Evolutionary conservation across 2,888 invertebrate genomes (phyloP), one percentile per base, ranked within the genome.

Genomic region (Volucella inflata): DNA sequence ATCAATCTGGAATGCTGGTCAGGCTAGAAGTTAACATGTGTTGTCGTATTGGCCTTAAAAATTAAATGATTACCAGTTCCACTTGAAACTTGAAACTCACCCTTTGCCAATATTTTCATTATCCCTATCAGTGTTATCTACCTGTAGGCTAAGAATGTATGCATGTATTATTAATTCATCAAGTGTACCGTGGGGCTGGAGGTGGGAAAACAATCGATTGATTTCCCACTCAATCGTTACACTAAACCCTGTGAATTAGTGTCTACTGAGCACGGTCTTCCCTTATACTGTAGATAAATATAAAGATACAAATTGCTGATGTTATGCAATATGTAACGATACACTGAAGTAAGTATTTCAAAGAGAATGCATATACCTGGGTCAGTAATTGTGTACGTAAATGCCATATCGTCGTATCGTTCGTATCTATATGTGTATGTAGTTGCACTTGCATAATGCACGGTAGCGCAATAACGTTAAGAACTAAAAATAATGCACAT

Each of bases 391-490:
- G 65, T 74, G 75, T 64, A 70, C 38, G 1, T 68, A 14, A 46
- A 57, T 30, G 30, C 0, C 6, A 6, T 30, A 30, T 30, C 6
- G 6, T 30, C 30, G 30, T 21, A 21, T 1, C 2, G 21, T 21
- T 21, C 11, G 46, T 78, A 70, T 62, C 42, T 40, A 8, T 50
- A 50, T 68, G 42, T 62, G 51, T 79, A 57, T 72, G n/a, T n/a
- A 77, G 14, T 70, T 62, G 70, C 64, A 70, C 30, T 30, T 30
- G 30, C 30, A 46, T 53, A 53, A 40, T 6, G 40, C 50, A 44
- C 16, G 53, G 55, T 62, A 75, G 62, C 55, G 68, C 64, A 81
- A 81, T 76, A 81, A 77, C 65, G 81, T 81, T 81, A 71, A 53
- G 40, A 81, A 77, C 77, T 76, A 81, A 77, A 81, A 71, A 81